Evolutionary conservation across 2,797 vertebrate species (phyloP), one percentile per base, ranked within the genome.

Genomic region (Eidolon dupreanum): DNA sequence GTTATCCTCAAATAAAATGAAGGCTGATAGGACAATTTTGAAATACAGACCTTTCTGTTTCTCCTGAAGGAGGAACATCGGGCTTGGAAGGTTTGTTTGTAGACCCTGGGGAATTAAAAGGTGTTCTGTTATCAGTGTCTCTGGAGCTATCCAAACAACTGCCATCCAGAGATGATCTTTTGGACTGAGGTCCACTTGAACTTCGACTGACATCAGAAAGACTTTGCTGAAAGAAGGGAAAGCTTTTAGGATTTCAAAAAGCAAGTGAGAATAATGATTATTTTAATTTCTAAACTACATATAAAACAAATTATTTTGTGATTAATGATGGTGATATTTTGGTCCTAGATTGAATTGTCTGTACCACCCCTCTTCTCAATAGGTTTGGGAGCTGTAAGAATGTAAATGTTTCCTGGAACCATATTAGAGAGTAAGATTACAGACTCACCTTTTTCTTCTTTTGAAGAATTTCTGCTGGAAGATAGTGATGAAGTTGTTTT

Each of bases 401-500:
- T 78, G 38, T 33, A 94, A 73, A 92, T 90, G 41, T 51, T 87
- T 26, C 82, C 24, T 82, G 13, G 28, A 90, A 41, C 3, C 26
- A 49, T 2, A 79, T 0, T 46, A 26, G 19, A 59, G 38, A 96
- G 36, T 26, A 93, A 78, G 13, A 71, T 84, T 81, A 93, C 8
- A 94, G 33, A 94, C 90, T 74, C 97, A 99, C 99, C 99, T 99
- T 99, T 97, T 99, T 99, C 96, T 99, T 99, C 97, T 99, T 99
- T 98, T 99, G 99, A 75, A 99, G 99, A 61, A 99, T 98, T 96
- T 99, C 99, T 94, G 99, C 98, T 41, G 99, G 99, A 97, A 99
- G 99, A 97, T 99, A 99, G 96, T 99, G 99, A 98, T 99, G 99
- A 61, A 99, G 99, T 71, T 99, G 99, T 63, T 99, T 99, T 98